These are phyloP conservation scores for Trachythela sp. DNA, from an alignment of 64 coral and sea anemone species.

Conservation along the genomic window DNA sequence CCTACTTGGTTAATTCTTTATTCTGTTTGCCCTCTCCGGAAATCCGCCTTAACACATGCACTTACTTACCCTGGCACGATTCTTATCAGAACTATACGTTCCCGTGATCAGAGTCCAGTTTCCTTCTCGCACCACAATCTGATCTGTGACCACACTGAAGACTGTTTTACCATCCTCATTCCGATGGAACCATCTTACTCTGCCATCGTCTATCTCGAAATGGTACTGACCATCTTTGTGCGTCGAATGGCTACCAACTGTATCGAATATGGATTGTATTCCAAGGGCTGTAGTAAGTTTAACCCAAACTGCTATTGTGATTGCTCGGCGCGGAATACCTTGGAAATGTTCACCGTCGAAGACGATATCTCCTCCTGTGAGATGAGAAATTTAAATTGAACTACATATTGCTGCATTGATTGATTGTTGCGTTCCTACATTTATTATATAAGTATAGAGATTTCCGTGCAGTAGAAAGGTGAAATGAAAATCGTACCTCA, in stretches of 20 bases:
- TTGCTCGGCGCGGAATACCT: slow-evolving; percentile 63
- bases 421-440: too few species aligned
- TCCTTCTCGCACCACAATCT: not conserved
- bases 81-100: not conserved
- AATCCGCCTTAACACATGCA: not conserved
- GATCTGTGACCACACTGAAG: slow-evolving; percentile 81
- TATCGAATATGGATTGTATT: slow-evolving; percentile 97
- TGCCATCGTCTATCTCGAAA: slow-evolving; percentile 75
- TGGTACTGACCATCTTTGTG: slow-evolving; percentile 95
- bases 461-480: too few species aligned
- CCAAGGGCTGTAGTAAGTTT: slow-evolving; percentile 84
- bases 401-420: not conserved
- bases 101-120: not conserved
- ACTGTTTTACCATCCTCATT: slow-evolving; percentile 60
- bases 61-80: not conserved
- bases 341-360: slow-evolving; percentile 74
- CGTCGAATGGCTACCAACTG: slow-evolving; percentile 80
- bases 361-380: slow-evolving; percentile 78
- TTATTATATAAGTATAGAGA: too few species aligned
- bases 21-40: too few species aligned
- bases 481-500: too few species aligned
- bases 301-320: slow-evolving; percentile 90
- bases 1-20: too few species aligned
- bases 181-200: slow-evolving; percentile 83
- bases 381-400: not conserved